Percentiles rank a stretch among this genome's conserved stretches.
These are phyloP conservation scores for Gadopsis bispinosus DNA, from an alignment of 2,797 vertebrate species.

Conservation along the genomic window DNA sequence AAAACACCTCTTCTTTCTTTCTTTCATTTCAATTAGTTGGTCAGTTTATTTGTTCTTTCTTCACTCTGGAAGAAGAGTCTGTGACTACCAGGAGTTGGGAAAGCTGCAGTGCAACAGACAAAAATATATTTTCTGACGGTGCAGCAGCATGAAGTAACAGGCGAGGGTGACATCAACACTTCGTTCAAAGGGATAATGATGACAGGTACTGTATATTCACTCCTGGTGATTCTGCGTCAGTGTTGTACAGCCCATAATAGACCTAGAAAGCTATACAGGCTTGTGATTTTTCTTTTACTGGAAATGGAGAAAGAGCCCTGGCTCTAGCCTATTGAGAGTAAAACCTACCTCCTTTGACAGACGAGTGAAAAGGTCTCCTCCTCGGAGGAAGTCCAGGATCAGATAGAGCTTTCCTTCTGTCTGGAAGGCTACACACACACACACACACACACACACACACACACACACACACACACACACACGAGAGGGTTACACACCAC, in stretches of 20 bases:
- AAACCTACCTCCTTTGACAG: conserved; percentile 94
- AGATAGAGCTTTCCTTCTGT: conserved; percentile 96
- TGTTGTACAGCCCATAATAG: background rate
- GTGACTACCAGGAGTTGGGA: background rate
- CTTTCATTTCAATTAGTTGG: background rate
- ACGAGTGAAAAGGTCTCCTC: conserved; percentile 96
- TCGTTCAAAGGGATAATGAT: background rate
- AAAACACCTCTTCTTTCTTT: background rate
- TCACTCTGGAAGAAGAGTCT: background rate
- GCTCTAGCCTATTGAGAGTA: conserved; percentile 2
- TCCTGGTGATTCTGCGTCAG: background rate
- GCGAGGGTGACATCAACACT: background rate
- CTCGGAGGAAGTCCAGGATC: conserved; percentile 96
- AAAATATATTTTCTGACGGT: conserved; percentile 7
- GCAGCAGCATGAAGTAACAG: conserved; percentile 1
- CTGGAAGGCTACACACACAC: conserved; percentile 74
- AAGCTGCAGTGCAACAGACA: background rate
- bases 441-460: conserved; percentile 42
- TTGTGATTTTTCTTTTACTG: background rate
- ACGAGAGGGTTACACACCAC: background rate
- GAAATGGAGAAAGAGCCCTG: background rate
- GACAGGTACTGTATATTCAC: background rate
- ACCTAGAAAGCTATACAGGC: conserved; percentile 6
- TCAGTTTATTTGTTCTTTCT: background rate
- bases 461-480: conserved; percentile 19